Evolutionary conservation across 2,888 invertebrate genomes (phyloP).

Genomic region (Baronia brevicornis): DNA sequence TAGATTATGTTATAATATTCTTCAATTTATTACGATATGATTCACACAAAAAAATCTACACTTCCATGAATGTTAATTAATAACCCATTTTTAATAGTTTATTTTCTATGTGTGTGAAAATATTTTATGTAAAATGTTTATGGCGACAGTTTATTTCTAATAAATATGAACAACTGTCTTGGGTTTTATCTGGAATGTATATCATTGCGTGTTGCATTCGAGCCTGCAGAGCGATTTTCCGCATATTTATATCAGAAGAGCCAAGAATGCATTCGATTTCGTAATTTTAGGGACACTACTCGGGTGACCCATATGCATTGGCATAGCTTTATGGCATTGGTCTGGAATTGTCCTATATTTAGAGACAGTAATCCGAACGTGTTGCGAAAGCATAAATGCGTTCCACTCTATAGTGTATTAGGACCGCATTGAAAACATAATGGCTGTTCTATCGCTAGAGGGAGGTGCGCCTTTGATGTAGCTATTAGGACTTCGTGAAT

Average conservation of each 20-base stretch:
- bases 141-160: no score
- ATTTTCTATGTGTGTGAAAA: no score
- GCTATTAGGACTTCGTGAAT: no score
- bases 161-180: no score
- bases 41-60: no score
- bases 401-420: slow-evolving; percentile 23
- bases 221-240: slow-evolving; percentile 22
- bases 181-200: no score
- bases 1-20: no score
- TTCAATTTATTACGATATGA: no score
- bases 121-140: no score
- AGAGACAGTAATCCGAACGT: slow-evolving; percentile 41
- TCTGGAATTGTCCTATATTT: slow-evolving; percentile 60
- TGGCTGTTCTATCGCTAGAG: slow-evolving; percentile 9
- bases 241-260: slow-evolving; percentile 27
- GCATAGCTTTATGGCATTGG: slow-evolving; percentile 41
- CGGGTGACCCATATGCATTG: slow-evolving; percentile 59
- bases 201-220: slow-evolving; percentile 24
- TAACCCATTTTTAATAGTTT: no score
- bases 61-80: no score
- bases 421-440: slow-evolving; percentile 16
- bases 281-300: slow-evolving; percentile 50
- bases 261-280: slow-evolving; percentile 31
- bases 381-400: slow-evolving; percentile 37
- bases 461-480: no score